phyloP scores from a whole-genome alignment of 2,113 vertebrate genomes.

The Potamarius usumacintae region DNA sequence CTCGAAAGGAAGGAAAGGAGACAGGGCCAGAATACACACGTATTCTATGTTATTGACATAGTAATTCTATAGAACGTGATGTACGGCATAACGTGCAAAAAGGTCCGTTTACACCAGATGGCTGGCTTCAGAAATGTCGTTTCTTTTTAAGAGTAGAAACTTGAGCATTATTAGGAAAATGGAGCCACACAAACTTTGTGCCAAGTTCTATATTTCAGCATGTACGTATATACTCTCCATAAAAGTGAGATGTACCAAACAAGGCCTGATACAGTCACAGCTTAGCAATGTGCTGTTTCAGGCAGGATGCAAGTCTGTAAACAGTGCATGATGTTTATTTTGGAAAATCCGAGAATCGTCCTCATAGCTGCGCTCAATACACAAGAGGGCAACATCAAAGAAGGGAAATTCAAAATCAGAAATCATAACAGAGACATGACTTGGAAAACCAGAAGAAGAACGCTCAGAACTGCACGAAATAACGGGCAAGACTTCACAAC shows the following conservation, averaged over 20 bases:
- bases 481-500: neutral
- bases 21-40: conserved; percentile 5
- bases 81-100: neutral
- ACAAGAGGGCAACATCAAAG: neutral
- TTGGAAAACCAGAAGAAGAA: neutral
- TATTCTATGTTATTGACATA: neutral
- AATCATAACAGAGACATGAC: neutral
- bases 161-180: neutral
- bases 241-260: neutral
- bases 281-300: neutral
- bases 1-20: neutral
- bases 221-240: neutral
- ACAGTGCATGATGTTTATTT: neutral
- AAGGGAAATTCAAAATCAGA: neutral
- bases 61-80: conserved; percentile 21
- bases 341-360: neutral
- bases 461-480: neutral
- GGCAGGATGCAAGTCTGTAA: neutral
- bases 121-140: conserved; percentile 19
- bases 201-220: neutral
- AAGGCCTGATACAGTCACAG: neutral
- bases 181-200: neutral
- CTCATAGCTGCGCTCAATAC: neutral
- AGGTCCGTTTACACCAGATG: conserved; percentile 14
- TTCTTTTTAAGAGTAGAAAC: neutral